Evolutionary conservation across 2,113 vertebrate genomes (phyloP).

Genomic region (Pipra filicauda): DNA sequence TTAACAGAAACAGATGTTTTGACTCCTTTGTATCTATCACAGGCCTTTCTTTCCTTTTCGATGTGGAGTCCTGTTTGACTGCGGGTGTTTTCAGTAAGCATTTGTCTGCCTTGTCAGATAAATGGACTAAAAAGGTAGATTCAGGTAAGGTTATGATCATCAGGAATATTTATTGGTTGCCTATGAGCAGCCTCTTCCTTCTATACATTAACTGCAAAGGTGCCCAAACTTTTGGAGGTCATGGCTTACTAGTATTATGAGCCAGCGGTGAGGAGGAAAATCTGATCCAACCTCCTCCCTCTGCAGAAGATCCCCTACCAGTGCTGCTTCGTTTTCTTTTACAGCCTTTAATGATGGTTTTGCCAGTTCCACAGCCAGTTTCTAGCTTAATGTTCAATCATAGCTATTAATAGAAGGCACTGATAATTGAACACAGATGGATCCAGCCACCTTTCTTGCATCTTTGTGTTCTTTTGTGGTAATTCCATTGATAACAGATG

Average conservation of each 20-base stretch:
- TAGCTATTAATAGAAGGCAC: background rate
- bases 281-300: background rate
- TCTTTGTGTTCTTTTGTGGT: background rate
- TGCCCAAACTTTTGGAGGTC: background rate
- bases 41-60: background rate
- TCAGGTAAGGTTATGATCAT: background rate
- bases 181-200: background rate
- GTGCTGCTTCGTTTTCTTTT: background rate
- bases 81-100: background rate
- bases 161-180: background rate
- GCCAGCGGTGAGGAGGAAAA: background rate
- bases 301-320: background rate
- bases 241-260: background rate
- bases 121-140: background rate
- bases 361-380: background rate
- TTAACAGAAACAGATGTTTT: background rate
- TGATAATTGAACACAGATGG: background rate
- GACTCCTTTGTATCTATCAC: background rate
- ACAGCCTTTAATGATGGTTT: background rate
- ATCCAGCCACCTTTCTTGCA: background rate
- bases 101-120: background rate
- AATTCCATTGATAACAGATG: background rate
- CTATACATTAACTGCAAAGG: accelerated
- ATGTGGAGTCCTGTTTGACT: too few relatives aligned
- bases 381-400: background rate